Base-by-base conservation (phyloP, 2,113 vertebrate genomes). In the Indicator indicator region DNA sequence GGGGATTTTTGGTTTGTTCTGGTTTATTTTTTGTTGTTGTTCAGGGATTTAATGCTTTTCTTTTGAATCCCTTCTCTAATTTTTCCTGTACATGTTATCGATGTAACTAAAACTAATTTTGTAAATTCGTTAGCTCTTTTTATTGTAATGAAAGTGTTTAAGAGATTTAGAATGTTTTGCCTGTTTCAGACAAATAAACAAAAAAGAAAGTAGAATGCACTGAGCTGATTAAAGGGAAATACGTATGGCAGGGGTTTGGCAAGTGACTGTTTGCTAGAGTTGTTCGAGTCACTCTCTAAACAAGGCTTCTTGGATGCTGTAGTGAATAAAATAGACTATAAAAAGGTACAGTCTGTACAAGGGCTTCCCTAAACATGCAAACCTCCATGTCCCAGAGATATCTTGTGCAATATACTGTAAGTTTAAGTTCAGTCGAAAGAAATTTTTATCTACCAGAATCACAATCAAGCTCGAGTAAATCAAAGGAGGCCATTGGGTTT, bases 191-290 rank as follows among this genome's bases (percentile, higher is more conserved):
- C 7, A 17, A 96, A 86, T 95, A 97, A 97, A 90, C 93, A 96
- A 91, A 38, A 97, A 97, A 96, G 96, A 97, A 96, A 98, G 97
- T 95, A 98, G 97, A 98, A 98, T 99, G 99, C 99, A 99, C 98
- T 99, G 98, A 99, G 97, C 96, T 98, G 97, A 98, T 97, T 98
- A 99, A 99, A 99, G 98, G 98, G 98, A 99, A 97, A 98, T 97
- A 90, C 74, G 96, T 96, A 95, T 96, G 94, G 95, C 96, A 97
- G 93, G 93, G 96, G 96, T 97, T 97, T 98, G 97, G 91, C 97
- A 97, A 97, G 86, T 97, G 95, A 95, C 96, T 92, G 89, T 95
- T 97, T 95, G 93, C 90, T 94, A 97, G 95, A 94, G 96, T 94
- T 82, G 88, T 78, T 95, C 69, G 73, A 94, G 94, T 96, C 95